Evolutionary conservation across 2,113 vertebrate genomes (phyloP).

Genomic region (Amblyopsis rosae): DNA sequence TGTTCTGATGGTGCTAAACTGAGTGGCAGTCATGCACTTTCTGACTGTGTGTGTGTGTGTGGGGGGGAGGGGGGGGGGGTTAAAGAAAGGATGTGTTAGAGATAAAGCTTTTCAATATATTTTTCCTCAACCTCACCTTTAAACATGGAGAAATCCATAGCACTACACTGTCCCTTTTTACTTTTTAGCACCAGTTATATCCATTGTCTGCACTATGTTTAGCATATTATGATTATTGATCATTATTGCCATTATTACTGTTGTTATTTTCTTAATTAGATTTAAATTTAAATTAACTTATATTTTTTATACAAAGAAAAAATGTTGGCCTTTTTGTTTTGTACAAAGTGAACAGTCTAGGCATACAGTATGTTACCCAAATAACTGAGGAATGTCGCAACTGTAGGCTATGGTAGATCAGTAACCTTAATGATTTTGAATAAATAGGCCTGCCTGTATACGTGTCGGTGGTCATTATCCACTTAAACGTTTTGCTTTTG

Average conservation of each 20-base stretch:
- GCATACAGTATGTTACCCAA: conserved; percentile 76
- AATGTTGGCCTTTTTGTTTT: conserved; percentile 80
- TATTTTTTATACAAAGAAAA: conserved; percentile 84
- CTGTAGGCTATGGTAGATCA: conserved; percentile 77
- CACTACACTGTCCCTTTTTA: conserved; percentile 73
- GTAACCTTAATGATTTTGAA: conserved; percentile 80
- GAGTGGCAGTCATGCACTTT: conserved; percentile 75
- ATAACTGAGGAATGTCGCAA: conserved; percentile 79
- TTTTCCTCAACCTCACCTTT: conserved; percentile 38
- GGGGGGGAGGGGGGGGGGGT: conserved; percentile 10
- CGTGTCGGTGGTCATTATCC: not conserved
- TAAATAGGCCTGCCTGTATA: conserved; percentile 73
- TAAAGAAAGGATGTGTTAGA: conserved; percentile 16
- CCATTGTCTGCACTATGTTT: conserved; percentile 82
- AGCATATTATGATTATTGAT: conserved; percentile 76
- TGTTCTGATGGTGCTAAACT: conserved; percentile 79
- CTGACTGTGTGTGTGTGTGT: conserved; percentile 48
- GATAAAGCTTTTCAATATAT: conserved; percentile 35
- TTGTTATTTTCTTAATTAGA: conserved; percentile 85
- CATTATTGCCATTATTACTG: conserved; percentile 75
- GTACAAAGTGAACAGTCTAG: conserved; percentile 78
- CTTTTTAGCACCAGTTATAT: conserved; percentile 75
- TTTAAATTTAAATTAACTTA: conserved; percentile 85
- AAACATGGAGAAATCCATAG: conserved; percentile 64
- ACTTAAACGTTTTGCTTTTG: not conserved